Evolutionary conservation across 2,113 vertebrate genomes (phyloP).

Genomic region (Cheirogaleus medius): DNA sequence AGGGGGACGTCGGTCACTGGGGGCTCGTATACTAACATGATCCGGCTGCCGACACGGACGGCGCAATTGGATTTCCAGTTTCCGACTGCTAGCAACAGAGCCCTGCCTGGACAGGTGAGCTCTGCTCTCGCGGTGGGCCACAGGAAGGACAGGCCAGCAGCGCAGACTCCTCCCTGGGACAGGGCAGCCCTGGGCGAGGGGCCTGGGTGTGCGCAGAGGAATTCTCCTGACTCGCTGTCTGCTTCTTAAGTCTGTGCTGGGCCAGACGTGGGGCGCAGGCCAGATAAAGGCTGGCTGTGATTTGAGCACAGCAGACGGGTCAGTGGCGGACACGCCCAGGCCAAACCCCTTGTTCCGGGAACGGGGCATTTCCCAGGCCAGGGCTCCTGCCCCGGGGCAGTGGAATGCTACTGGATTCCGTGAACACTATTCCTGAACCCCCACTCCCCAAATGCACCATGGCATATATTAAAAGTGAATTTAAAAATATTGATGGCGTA

Average conservation of each 20-base stretch:
- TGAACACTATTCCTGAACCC: background rate
- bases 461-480: background rate
- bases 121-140: background rate
- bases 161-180: background rate
- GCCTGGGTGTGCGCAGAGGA: background rate
- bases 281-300: background rate
- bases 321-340: background rate
- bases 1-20: no score
- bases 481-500: background rate
- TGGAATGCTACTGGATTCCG: background rate
- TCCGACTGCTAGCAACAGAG: no score
- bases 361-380: background rate
- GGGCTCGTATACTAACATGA: fast-evolving
- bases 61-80: no score
- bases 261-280: background rate
- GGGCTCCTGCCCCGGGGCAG: background rate
- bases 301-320: background rate
- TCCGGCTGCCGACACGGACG: fast-evolving
- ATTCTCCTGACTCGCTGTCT: background rate
- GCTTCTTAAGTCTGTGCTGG: background rate
- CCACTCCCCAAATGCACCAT: background rate
- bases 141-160: background rate
- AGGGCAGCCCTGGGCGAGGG: background rate
- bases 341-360: background rate
- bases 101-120: background rate